Percentiles rank a stretch among this genome's conserved stretches.
Evolutionary conservation across 2,888 invertebrate species (phyloP).

Genomic region (Diadegma fenestrale): DNA sequence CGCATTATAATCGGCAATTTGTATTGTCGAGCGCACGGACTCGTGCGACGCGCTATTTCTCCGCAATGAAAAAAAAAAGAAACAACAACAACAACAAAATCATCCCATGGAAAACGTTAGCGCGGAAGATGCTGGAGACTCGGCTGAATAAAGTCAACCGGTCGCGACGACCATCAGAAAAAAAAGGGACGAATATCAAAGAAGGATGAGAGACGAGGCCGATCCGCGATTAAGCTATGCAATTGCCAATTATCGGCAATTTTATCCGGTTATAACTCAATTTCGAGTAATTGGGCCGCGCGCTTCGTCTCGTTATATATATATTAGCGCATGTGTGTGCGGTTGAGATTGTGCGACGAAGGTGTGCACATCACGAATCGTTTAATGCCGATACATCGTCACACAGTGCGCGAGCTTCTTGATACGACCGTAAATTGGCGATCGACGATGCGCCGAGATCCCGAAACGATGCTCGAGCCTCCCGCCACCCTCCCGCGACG

Average conservation of each 20-base stretch:
- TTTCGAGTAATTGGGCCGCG: conserved; percentile 81
- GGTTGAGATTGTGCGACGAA: conserved; percentile 12
- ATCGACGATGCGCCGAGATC: conserved; percentile 71
- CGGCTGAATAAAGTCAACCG: conserved; percentile 6
- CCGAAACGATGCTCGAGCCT: conserved; percentile 8
- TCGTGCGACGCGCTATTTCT: conserved; percentile 11
- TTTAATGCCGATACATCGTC: conserved; percentile 72
- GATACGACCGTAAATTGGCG: conserved; percentile 76
- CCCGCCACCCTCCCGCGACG: neutral
- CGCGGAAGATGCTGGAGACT: neutral
- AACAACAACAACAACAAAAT: neutral
- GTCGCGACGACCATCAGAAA: conserved; percentile 11
- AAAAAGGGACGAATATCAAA: conserved; percentile 17
- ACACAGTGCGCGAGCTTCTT: conserved; percentile 21
- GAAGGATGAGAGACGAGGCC: conserved; percentile 44
- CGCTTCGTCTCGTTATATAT: conserved; percentile 60
- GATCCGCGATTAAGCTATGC: conserved; percentile 79
- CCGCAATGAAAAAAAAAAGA: conserved; percentile 2
- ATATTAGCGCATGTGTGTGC: conserved; percentile 8
- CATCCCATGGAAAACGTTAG: neutral
- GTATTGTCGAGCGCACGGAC: conserved; percentile 76
- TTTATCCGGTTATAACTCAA: conserved; percentile 83
- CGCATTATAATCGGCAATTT: conserved; percentile 80
- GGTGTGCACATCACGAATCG: conserved; percentile 62
- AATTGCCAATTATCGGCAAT: conserved; percentile 82